Percentiles rank a stretch among this genome's conserved stretches.
Conservation (phyloP, 2,888 invertebrate genomes). For the Polietes domitor region DNA sequence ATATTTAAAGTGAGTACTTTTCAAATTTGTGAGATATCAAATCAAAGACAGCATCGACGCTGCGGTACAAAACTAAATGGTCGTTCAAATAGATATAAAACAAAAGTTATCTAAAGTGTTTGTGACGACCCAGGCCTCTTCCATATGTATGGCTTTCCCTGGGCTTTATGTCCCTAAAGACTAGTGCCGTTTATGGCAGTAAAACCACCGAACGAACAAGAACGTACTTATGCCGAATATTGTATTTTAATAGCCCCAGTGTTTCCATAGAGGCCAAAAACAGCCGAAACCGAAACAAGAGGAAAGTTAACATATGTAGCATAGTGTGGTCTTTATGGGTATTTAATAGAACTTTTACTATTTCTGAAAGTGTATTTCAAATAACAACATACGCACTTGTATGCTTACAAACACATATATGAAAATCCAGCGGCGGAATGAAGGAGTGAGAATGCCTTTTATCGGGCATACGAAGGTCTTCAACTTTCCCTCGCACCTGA, state of each 20-base stretch:
- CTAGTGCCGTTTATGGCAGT: neutral
- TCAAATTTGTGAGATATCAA: too few relatives aligned
- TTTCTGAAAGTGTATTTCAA: slow-evolving; percentile 41
- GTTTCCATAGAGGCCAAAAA: neutral
- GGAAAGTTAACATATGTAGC: slow-evolving; percentile 7
- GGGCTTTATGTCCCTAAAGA: neutral
- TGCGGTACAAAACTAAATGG: neutral
- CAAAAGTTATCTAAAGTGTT: neutral
- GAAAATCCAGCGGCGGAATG: too few relatives aligned
- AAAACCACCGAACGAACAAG: slow-evolving; percentile 37
- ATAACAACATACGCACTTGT: slow-evolving; percentile 18
- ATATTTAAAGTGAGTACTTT: too few relatives aligned
- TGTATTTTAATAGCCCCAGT: neutral
- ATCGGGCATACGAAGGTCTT: neutral
- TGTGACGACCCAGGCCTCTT: neutral
- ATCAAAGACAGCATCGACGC: too few relatives aligned
- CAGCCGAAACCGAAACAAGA: neutral
- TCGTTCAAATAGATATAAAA: neutral
- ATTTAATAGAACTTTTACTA: slow-evolving; percentile 51
- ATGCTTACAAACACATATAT: neutral
- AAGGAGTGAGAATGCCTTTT: neutral
- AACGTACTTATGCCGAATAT: slow-evolving; percentile 12
- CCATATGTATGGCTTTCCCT: neutral
- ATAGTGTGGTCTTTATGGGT: slow-evolving; percentile 20
- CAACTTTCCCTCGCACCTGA: too few relatives aligned